These are phyloP conservation scores for Cryptomyrus ogoouensis DNA, from an alignment of 2,113 vertebrate species.

Conservation along the genomic window DNA sequence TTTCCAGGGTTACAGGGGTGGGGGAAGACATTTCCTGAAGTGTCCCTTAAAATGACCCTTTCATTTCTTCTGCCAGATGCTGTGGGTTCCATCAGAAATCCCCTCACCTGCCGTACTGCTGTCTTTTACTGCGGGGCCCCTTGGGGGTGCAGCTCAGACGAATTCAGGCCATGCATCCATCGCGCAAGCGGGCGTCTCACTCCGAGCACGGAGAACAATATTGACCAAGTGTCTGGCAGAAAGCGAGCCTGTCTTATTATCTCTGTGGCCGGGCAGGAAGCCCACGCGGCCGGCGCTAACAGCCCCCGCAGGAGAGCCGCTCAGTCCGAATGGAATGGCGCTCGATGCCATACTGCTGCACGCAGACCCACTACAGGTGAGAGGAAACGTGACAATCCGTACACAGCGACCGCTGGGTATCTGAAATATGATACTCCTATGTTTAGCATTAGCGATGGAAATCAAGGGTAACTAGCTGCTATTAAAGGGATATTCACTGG, in stretches of 20 bases:
- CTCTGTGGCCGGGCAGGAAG: not conserved
- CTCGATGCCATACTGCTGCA: not conserved
- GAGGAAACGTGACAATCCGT: not conserved
- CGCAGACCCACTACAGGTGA: not conserved
- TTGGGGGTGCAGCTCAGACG: not conserved
- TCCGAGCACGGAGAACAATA: not conserved
- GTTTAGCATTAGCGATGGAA: not conserved
- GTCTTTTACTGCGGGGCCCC: not conserved
- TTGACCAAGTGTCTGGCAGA: not conserved
- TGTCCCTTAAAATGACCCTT: not conserved
- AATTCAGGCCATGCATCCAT: constrained; percentile 8
- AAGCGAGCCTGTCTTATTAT: not conserved
- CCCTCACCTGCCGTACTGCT: not conserved
- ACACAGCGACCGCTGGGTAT: not conserved
- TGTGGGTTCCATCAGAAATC: not conserved
- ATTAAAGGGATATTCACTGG: not conserved
- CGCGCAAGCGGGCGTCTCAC: not conserved
- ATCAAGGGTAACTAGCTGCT: not conserved
- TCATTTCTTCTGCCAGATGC: not conserved
- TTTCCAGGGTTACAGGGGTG: not conserved
- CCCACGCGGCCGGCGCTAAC: not conserved
- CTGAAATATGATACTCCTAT: not conserved
- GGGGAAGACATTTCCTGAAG: not conserved
- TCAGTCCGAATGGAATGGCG: not conserved
- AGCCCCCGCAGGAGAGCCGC: not conserved